Conservation (phyloP, 2,113 vertebrate species). For the Chaenogobius annularis region DNA sequence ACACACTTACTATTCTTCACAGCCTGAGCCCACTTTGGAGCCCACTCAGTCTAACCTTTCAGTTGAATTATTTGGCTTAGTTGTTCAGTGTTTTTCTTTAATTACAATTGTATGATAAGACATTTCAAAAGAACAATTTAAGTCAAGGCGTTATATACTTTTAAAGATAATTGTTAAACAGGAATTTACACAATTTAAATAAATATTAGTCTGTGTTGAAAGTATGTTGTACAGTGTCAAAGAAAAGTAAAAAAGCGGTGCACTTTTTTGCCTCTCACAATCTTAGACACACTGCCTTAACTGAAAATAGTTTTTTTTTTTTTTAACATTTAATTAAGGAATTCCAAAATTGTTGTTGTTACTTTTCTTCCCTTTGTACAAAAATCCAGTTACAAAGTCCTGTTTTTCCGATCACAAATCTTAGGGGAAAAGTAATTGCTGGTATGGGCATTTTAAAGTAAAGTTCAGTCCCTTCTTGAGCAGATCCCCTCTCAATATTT, state of each 20-base stretch:
- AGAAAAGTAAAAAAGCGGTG: too few relatives aligned
- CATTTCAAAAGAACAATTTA: too few relatives aligned
- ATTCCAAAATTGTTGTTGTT: not conserved
- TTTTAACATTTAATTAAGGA: not conserved
- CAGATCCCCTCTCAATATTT: conserved; percentile 64
- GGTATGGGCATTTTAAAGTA: conserved; percentile 41
- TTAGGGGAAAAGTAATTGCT: conserved; percentile 56
- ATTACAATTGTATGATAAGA: too few relatives aligned
- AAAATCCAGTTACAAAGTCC: not conserved
- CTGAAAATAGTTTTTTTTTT: too few relatives aligned
- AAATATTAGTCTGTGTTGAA: too few relatives aligned
- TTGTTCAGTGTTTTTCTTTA: too few relatives aligned
- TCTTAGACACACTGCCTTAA: not conserved
- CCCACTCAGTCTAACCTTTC: too few relatives aligned
- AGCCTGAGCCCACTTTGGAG: too few relatives aligned
- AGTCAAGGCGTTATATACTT: not conserved
- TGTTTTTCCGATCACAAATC: conserved; percentile 38
- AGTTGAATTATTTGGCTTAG: too few relatives aligned
- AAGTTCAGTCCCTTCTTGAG: conserved; percentile 62
- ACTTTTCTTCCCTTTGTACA: not conserved
- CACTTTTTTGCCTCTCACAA: not conserved
- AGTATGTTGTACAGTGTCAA: too few relatives aligned
- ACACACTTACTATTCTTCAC: too few relatives aligned
- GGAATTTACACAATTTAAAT: not conserved
- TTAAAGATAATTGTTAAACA: not conserved